Evolutionary conservation across 2,888 invertebrate species (phyloP).

Genomic region (Cyclophora punctaria): DNA sequence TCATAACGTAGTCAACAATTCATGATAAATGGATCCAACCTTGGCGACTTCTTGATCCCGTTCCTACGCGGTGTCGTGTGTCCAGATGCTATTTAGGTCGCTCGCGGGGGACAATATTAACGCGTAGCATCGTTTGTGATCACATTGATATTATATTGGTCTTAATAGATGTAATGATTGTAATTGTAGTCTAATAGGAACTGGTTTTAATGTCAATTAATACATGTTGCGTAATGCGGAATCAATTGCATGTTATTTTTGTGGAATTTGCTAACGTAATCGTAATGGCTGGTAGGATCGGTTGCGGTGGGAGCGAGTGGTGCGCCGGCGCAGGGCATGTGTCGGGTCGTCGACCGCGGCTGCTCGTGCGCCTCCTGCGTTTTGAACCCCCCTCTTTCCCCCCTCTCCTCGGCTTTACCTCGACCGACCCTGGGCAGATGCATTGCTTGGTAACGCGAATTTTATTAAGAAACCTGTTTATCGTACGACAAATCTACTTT

Average conservation of each 20-base stretch:
- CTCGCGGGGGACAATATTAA: conserved; percentile 41
- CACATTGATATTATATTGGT: conserved; percentile 16
- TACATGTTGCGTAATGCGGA: conserved; percentile 3
- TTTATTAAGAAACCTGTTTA: conserved; percentile 70
- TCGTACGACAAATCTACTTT: conserved; percentile 47
- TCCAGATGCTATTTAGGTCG: conserved; percentile 57
- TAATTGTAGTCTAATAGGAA: conserved; percentile 7
- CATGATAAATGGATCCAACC: conserved; percentile 67
- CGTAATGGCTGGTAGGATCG: conserved; percentile 56
- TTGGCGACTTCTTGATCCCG: conserved; percentile 66
- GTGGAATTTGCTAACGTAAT: conserved; percentile 44
- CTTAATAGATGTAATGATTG: conserved; percentile 13
- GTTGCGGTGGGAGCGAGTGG: conserved; percentile 53
- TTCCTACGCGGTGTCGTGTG: conserved; percentile 58
- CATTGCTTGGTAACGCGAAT: conserved; percentile 70
- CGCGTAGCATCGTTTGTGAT: conserved; percentile 34
- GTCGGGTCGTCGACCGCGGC: conserved; percentile 71
- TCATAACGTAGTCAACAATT: conserved; percentile 42
- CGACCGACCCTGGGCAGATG: conserved; percentile 63
- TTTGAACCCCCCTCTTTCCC: conserved; percentile 48
- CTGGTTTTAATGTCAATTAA: conserved; percentile 6
- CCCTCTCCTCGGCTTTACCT: conserved; percentile 50
- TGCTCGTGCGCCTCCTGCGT: conserved; percentile 69
- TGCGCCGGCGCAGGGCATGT: conserved; percentile 66
- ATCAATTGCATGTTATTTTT: conserved; percentile 10